A percentile compares a stretch with the other conserved stretches of the same genome.
Conservation (phyloP, 2,888 invertebrate species). For the Sphinx pinastri region DNA sequence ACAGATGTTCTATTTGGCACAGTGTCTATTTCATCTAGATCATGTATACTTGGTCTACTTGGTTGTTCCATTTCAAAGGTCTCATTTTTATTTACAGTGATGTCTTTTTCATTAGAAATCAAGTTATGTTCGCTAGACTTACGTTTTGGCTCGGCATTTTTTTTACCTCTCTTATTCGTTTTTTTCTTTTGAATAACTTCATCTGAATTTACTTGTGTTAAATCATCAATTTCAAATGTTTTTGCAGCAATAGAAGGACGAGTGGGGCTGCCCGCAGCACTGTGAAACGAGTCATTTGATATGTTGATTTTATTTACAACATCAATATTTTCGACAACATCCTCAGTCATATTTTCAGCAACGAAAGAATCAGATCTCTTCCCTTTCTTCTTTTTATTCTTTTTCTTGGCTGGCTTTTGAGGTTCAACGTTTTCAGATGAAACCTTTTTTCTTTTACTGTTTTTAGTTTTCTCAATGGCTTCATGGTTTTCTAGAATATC, state of each 20-base stretch:
- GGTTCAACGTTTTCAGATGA: conserved; percentile 32
- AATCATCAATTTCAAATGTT: background rate
- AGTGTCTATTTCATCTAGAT: conserved; percentile 29
- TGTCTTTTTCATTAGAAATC: background rate
- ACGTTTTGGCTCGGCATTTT: background rate
- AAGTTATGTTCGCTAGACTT: background rate
- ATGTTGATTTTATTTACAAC: conserved; percentile 48
- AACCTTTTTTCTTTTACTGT: conserved; percentile 47
- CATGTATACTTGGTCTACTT: conserved; percentile 3
- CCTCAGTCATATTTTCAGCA: conserved; percentile 41
- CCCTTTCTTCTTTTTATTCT: conserved; percentile 54
- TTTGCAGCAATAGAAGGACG: background rate
- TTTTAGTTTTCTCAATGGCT: conserved; percentile 42
- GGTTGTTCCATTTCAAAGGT: conserved; percentile 4
- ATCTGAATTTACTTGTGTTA: too few species aligned
- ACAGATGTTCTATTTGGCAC: background rate
- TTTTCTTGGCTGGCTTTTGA: conserved; percentile 42
- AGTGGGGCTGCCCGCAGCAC: conserved; percentile 69
- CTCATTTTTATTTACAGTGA: background rate
- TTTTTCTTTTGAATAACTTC: background rate
- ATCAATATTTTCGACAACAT: conserved; percentile 28
- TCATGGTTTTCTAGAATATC: conserved; percentile 33
- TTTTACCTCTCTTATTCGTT: background rate
- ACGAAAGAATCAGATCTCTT: conserved; percentile 43
- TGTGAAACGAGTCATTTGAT: conserved; percentile 70